These are phyloP conservation scores for Hyposmocoma kahamanoa DNA, from an alignment of 1,140 invertebrate genomes.

Conservation along the genomic window DNA sequence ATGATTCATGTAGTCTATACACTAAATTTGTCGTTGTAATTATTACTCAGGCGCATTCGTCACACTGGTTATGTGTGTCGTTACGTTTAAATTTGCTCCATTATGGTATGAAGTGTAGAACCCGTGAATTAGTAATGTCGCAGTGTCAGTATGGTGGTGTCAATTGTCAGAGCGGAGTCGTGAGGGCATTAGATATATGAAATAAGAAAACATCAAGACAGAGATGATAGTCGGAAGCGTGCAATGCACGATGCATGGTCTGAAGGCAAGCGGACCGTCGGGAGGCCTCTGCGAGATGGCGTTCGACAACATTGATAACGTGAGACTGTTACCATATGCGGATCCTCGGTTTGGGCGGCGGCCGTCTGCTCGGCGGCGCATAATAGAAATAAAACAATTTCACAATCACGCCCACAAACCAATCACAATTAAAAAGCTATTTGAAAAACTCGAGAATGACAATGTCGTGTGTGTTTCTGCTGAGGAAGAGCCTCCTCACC, in stretches of 20 bases:
- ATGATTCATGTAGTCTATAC: not conserved
- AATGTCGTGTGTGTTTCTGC: too few relatives aligned
- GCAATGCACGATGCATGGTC: slow-evolving; percentile 62
- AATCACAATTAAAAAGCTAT: not conserved
- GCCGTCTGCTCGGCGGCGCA: slow-evolving; percentile 78
- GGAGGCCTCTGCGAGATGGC: slow-evolving; percentile 42
- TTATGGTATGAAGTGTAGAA: not conserved
- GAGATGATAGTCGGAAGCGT: slow-evolving; percentile 49
- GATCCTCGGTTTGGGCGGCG: slow-evolving; percentile 90
- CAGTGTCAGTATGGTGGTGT: not conserved
- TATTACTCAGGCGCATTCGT: not conserved
- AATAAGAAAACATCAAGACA: slow-evolving; percentile 14
- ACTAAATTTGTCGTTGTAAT: not conserved
- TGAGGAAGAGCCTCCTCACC: too few relatives aligned
- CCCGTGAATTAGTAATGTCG: not conserved
- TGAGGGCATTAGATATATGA: not conserved
- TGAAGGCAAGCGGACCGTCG: slow-evolving; percentile 62
- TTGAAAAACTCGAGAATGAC: too few relatives aligned
- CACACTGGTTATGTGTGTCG: not conserved
- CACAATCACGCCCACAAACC: slow-evolving; percentile 33
- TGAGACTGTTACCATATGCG: slow-evolving; percentile 87
- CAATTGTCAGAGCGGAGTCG: not conserved
- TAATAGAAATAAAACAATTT: slow-evolving; percentile 60
- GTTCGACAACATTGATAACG: slow-evolving; percentile 55
- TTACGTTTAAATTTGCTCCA: not conserved